Conservation (phyloP, 2,888 invertebrate genomes). For the Byasa hedistus region DNA sequence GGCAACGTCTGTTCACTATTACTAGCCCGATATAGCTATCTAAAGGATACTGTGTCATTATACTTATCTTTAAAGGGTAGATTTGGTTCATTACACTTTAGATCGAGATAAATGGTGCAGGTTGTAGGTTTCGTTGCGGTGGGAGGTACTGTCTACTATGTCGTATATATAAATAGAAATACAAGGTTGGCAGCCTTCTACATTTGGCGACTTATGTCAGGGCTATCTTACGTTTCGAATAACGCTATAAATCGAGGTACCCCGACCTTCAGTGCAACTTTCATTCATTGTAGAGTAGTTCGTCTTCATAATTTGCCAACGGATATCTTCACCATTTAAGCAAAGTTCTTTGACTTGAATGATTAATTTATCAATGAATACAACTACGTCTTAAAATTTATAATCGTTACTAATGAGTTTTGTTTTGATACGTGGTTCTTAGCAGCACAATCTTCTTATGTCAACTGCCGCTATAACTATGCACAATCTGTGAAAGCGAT, state of each 20-base stretch:
- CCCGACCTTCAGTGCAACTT: conserved; percentile 48
- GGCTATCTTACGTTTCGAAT: conserved; percentile 60
- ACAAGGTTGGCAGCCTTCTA: conserved; percentile 72
- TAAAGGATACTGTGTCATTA: conserved; percentile 35
- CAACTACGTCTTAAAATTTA: conserved; percentile 38
- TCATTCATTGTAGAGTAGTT: conserved; percentile 51
- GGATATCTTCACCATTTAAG: conserved; percentile 51
- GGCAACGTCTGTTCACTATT: conserved; percentile 27
- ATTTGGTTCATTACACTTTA: conserved; percentile 37
- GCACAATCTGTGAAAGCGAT: conserved; percentile 40
- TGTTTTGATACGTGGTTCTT: conserved; percentile 34
- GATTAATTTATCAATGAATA: conserved; percentile 51
- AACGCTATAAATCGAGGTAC: conserved; percentile 43
- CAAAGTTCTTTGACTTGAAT: conserved; percentile 56
- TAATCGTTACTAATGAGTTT: conserved; percentile 42
- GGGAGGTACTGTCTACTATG: conserved; percentile 47
- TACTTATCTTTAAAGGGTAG: conserved; percentile 34
- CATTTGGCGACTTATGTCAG: conserved; percentile 77
- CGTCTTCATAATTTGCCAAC: conserved; percentile 39
- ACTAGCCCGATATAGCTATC: conserved; percentile 38
- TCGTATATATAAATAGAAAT: conserved; percentile 60
- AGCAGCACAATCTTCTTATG: conserved; percentile 23
- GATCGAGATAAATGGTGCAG: conserved; percentile 46
- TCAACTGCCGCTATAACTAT: conserved; percentile 32
- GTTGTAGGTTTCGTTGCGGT: conserved; percentile 47